phyloP scores from a whole-genome alignment of 2,888 invertebrate genomes.

The Thysanoteuthis rhombus region DNA sequence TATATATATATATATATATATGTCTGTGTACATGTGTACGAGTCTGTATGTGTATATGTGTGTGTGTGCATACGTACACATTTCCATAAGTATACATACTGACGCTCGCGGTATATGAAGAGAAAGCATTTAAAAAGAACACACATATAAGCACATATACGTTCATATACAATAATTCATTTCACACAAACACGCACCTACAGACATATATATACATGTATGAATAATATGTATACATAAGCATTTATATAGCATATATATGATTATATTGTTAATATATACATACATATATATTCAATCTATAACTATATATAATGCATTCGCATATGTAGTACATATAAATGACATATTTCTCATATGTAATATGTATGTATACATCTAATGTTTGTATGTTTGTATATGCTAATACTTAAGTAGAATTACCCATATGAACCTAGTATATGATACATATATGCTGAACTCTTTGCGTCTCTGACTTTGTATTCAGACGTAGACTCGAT shows the following conservation, averaged over 20 bases:
- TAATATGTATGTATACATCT: neutral
- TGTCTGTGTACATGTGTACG: too few species aligned
- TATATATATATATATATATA: too few species aligned
- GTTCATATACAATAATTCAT: neutral
- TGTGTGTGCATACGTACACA: neutral
- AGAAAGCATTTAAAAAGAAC: neutral
- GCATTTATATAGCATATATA: neutral
- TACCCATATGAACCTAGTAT: neutral
- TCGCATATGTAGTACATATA: neutral
- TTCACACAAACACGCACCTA: constrained; percentile 23
- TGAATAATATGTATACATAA: neutral
- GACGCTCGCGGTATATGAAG: neutral
- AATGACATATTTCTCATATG: neutral
- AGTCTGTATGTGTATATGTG: too few species aligned
- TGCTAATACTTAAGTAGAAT: neutral
- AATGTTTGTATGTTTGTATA: neutral
- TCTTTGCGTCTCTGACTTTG: neutral
- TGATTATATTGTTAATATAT: neutral
- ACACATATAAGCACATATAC: constrained; percentile 29
- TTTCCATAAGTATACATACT: neutral
- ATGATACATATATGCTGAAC: neutral
- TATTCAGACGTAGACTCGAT: neutral
- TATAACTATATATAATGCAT: too few species aligned
- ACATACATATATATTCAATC: neutral
- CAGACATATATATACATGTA: neutral